phyloP scores from a whole-genome alignment of 2,888 invertebrate species.

The Bombylius major region DNA sequence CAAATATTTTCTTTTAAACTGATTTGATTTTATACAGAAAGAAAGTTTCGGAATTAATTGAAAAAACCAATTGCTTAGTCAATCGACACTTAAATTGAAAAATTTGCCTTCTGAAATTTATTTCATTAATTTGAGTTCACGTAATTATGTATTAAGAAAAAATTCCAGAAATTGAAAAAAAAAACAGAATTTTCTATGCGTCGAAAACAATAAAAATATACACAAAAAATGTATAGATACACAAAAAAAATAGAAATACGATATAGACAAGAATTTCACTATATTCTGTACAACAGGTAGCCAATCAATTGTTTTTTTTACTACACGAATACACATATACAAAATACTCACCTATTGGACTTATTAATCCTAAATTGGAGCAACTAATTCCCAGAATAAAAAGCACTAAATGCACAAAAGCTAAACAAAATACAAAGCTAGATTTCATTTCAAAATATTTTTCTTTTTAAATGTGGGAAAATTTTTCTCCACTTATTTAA shows the following conservation, averaged over 20 bases:
- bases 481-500: background rate
- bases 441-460: background rate
- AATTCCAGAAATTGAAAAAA: background rate
- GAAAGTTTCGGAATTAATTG: no score
- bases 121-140: no score
- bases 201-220: background rate
- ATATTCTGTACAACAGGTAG: no score
- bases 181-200: background rate
- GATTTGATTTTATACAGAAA: no score
- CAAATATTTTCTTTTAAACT: no score
- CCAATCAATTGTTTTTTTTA: background rate
- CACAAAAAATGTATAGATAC: no score
- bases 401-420: background rate
- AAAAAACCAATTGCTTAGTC: no score
- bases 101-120: no score
- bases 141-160: no score
- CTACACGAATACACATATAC: background rate
- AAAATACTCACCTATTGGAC: slow-evolving; percentile 15
- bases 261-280: background rate
- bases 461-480: background rate
- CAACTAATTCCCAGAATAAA: slow-evolving; percentile 9
- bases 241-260: background rate
- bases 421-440: background rate
- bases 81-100: no score
- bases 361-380: slow-evolving; percentile 15